Evolutionary conservation across 2,888 invertebrate genomes (phyloP).

Genomic region (Ceramica pisi): DNA sequence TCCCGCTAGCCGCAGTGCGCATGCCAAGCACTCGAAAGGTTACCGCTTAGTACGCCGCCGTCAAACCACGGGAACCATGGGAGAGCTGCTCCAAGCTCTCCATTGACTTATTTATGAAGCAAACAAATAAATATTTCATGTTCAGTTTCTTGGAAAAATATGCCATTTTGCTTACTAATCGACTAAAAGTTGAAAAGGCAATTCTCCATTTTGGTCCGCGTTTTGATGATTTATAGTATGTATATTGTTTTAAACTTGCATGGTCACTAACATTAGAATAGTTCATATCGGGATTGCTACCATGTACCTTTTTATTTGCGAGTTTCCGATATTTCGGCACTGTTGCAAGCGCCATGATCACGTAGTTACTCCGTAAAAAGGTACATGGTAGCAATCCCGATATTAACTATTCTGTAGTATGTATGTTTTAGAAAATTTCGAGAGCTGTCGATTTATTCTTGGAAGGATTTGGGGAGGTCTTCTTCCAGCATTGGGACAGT

Average conservation of each 20-base stretch:
- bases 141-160: background rate
- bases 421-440: background rate
- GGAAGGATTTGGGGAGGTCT: no score
- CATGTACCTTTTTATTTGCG: no score
- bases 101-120: constrained; percentile 10
- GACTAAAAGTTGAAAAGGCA: background rate
- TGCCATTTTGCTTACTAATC: background rate
- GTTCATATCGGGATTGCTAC: no score
- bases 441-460: no score
- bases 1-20: constrained; percentile 37
- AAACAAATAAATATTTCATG: background rate
- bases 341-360: no score
- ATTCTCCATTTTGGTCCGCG: background rate
- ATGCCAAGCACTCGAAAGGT: constrained; percentile 44
- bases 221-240: background rate
- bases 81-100: constrained; percentile 1
- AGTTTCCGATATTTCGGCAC: no score
- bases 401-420: no score
- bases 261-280: no score
- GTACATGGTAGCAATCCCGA: no score
- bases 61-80: constrained; percentile 19
- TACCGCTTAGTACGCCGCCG: constrained; percentile 49
- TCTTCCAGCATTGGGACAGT: no score
- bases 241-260: no score
- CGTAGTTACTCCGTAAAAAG: no score